Percentiles rank a stretch among this genome's conserved stretches.
Conservation (phyloP, 2,113 vertebrate species). For the Eptesicus fuscus region DNA sequence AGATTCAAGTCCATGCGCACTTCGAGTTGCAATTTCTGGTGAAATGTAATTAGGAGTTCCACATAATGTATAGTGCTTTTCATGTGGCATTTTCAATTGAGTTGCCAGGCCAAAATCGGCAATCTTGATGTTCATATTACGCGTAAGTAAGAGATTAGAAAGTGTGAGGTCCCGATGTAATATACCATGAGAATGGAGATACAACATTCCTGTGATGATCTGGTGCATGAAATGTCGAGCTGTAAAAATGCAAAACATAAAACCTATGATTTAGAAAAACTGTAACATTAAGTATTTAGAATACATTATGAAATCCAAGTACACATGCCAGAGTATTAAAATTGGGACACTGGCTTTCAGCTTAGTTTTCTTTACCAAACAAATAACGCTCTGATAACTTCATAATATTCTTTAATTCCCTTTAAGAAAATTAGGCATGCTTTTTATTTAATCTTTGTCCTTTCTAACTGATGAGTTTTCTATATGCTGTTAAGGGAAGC, state of each 20-base stretch:
- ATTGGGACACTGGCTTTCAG: background rate
- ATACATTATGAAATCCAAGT: background rate
- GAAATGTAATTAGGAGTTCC: constrained; percentile 99
- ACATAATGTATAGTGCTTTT: constrained; percentile 99
- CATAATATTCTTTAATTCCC: background rate
- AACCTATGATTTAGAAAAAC: constrained; percentile 19
- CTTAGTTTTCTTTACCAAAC: background rate
- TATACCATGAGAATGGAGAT: constrained; percentile 97
- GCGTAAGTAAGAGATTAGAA: constrained; percentile 95
- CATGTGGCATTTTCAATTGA: constrained; percentile 93
- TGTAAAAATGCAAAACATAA: constrained; percentile 68
- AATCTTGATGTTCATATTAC: constrained; percentile 95
- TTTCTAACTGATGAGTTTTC: background rate
- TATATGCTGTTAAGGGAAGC: background rate
- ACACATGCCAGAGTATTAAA: background rate
- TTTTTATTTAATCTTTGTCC: constrained; percentile 3
- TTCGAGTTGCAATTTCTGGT: constrained; percentile 96
- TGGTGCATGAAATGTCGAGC: constrained; percentile 97
- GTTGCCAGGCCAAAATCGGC: constrained; percentile 97
- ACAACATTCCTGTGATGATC: constrained; percentile 95
- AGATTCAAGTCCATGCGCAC: constrained; percentile 95
- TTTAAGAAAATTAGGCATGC: background rate
- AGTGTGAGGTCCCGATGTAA: constrained; percentile 96
- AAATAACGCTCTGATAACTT: background rate
- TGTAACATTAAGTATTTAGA: background rate